Percentiles rank a stretch among this genome's conserved stretches.
phyloP scores from a whole-genome alignment of 2,797 vertebrate genomes.

The Podarcis lilfordi region DNA sequence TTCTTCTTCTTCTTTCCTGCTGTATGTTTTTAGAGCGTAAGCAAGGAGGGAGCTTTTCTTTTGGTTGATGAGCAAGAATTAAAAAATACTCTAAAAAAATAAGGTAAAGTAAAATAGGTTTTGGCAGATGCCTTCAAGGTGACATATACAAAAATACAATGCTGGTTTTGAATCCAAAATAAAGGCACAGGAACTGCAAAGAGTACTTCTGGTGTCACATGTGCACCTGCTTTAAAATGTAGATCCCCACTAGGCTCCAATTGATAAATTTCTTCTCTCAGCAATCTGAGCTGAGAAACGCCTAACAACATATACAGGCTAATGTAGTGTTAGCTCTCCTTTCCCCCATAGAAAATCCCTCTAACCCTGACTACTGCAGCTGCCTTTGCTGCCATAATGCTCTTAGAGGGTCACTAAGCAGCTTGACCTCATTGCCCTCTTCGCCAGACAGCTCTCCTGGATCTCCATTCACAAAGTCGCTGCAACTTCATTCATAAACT shows the following conservation, averaged over 20 bases:
- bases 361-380: conserved; percentile 30
- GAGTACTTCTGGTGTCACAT: background rate
- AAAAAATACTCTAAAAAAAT: background rate
- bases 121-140: background rate
- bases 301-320: background rate
- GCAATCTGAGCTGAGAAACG: background rate
- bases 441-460: conserved; percentile 8
- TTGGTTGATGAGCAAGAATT: too few species aligned
- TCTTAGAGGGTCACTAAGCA: conserved; percentile 2
- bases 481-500: conserved; percentile 35
- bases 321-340: background rate
- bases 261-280: background rate
- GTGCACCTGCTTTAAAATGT: conserved; percentile 2
- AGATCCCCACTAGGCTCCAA: background rate
- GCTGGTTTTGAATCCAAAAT: background rate
- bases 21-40: too few species aligned
- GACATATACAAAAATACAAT: background rate
- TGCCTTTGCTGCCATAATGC: conserved; percentile 28
- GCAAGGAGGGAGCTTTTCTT: too few species aligned
- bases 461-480: conserved; percentile 10
- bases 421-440: conserved; percentile 4
- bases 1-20: too few species aligned
- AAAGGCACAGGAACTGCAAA: background rate
- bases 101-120: background rate
- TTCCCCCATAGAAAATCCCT: background rate